A percentile compares a stretch with the other conserved stretches of the same genome.
These are phyloP conservation scores for Eulemur mongoz DNA, from an alignment of 2,797 vertebrate species.

Conservation along the genomic window DNA sequence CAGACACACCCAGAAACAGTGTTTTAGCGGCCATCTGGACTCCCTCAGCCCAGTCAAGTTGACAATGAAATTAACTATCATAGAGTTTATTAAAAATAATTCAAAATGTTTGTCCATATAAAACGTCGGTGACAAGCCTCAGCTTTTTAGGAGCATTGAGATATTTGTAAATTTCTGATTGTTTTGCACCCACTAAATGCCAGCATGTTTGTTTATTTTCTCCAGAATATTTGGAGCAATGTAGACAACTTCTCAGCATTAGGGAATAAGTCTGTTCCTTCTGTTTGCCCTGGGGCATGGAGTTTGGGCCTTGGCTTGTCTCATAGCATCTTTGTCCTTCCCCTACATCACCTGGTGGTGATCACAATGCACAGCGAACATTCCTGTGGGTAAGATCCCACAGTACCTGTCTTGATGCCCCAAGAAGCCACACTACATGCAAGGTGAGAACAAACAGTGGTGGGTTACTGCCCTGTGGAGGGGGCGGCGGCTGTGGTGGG, in stretches of 20 bases:
- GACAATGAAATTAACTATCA: background rate
- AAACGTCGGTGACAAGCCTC: background rate
- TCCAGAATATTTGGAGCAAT: background rate
- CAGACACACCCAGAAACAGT: background rate
- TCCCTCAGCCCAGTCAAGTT: background rate
- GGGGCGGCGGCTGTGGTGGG: background rate
- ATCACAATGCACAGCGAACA: accelerated
- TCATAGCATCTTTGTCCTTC: accelerated
- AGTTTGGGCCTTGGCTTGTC: no score
- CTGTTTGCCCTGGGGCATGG: accelerated
- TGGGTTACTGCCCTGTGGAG: accelerated
- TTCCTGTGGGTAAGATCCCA: no score
- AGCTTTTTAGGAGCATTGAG: background rate
- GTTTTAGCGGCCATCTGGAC: background rate
- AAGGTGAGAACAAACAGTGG: background rate
- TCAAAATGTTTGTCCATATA: no score
- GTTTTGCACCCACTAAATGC: no score
- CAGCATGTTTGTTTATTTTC: background rate
- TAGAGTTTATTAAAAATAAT: background rate
- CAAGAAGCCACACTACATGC: accelerated
- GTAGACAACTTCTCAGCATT: background rate
- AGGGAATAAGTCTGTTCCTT: background rate
- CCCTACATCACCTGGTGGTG: no score
- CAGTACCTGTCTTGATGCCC: background rate
- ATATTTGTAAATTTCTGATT: background rate